Evolutionary conservation across 2,888 invertebrate genomes (phyloP).

Genomic region (Synergus umbraculus): DNA sequence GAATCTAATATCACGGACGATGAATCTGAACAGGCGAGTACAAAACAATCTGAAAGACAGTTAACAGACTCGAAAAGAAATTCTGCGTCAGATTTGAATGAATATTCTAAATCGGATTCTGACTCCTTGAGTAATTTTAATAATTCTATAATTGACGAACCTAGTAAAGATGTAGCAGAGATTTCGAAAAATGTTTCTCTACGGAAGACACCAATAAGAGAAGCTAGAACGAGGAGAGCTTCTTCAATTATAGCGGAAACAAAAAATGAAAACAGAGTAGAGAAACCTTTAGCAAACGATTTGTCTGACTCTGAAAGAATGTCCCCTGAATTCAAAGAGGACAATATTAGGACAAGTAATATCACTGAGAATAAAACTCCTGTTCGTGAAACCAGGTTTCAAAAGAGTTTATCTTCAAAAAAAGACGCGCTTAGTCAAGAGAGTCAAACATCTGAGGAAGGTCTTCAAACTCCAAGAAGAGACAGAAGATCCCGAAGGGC

Average conservation of each 20-base stretch:
- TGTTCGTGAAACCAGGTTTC: neutral
- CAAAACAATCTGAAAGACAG: conserved; percentile 23
- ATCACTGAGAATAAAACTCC: conserved; percentile 3
- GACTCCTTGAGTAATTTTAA: neutral
- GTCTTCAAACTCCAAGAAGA: neutral
- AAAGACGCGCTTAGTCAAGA: conserved; percentile 24
- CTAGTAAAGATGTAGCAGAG: conserved; percentile 30
- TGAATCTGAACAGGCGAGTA: conserved; percentile 53
- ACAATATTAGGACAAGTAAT: neutral
- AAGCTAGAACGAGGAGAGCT: conserved; percentile 29
- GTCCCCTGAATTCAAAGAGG: neutral
- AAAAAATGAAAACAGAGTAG: neutral
- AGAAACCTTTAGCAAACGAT: conserved; percentile 36
- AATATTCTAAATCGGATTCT: conserved; percentile 5
- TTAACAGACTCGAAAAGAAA: neutral
- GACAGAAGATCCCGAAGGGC: conserved; percentile 19
- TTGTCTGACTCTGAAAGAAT: conserved; percentile 45
- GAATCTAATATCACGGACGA: conserved; percentile 64
- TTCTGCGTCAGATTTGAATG: neutral
- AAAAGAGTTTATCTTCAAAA: conserved; percentile 40
- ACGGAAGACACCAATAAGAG: neutral
- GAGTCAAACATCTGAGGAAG: neutral
- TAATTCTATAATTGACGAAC: neutral
- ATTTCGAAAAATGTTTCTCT: neutral
- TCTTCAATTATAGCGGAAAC: neutral